Base-by-base conservation (phyloP, 2,113 vertebrate genomes). In the Oryzias javanicus region DNA sequence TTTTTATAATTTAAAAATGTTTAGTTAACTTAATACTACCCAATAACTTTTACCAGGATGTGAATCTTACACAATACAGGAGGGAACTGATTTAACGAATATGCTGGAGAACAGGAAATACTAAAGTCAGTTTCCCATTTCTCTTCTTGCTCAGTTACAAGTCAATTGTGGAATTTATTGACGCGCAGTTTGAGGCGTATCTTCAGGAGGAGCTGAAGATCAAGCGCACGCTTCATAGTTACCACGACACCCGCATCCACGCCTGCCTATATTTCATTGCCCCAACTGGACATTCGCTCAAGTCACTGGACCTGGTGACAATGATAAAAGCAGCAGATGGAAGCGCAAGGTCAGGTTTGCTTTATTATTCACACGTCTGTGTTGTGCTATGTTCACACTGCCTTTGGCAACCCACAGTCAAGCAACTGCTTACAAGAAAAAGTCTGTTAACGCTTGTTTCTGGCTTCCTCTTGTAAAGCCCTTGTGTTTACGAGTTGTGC, bases 181-280 rank as follows among this genome's bases (percentile, higher is more conserved):
- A 98, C 55, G 84, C 95, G 58, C 97, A 99, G 83, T 99, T 98
- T 60, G 97, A 99, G 89, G 92, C 96, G 41, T 99, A 98, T 82
- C 91, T 99, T 59, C 97, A 99, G 82, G 97, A 99, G 74, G 97
- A 99, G 53, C 87, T 99, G 81, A 99, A 99, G 88, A 99, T 99
- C 67, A 96, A 89, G 66, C 92, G 97, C 60, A 95, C 96, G 6
- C 91, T 99, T 69, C 96, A 98, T 89, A 95, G 82, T 77, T 99
- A 98, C 86, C 96, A 98, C 0, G 97, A 99, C 86, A 94, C 95
- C 0, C 94, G 97, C 62, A 94, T 99, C 88, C 97, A 99, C 0
- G 93, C 93, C 2, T 99, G 97, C 81, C 85, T 99, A 74, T 99
- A 99, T 81, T 99, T 98, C 89, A 98, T 99, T 3, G 94, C 97